A percentile compares a stretch with the other conserved stretches of the same genome.
Conservation (phyloP, 2,888 invertebrate genomes). For the Calameuta idolon region DNA sequence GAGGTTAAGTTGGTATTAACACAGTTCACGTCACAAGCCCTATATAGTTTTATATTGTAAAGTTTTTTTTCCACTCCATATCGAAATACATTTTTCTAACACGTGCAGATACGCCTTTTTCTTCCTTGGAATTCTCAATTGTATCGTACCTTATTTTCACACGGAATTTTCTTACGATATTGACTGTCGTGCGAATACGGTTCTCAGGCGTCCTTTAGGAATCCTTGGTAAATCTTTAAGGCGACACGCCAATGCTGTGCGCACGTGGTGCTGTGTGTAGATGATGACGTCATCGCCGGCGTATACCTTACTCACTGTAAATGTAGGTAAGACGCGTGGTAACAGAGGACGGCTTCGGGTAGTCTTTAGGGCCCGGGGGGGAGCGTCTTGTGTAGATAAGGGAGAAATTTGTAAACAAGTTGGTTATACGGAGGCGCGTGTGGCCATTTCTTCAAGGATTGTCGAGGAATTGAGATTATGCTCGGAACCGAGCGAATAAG, state of each 20-base stretch:
- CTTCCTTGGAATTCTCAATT: background rate
- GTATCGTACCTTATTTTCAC: background rate
- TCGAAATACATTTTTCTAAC: too few species aligned
- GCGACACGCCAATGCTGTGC: slow-evolving; percentile 22
- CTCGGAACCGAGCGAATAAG: background rate
- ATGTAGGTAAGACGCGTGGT: slow-evolving; percentile 26
- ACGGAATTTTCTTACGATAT: background rate
- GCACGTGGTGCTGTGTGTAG: slow-evolving; percentile 20
- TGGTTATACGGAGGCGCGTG: background rate
- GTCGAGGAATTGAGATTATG: background rate
- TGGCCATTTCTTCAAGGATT: background rate
- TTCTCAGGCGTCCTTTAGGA: background rate
- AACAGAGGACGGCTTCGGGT: background rate
- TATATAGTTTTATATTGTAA: background rate
- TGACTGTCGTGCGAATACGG: background rate
- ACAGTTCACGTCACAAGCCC: background rate
- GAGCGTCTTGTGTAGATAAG: background rate
- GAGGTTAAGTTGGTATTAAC: background rate
- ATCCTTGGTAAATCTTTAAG: background rate
- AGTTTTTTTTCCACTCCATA: too few species aligned
- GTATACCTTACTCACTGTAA: slow-evolving; percentile 34
- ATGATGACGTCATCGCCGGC: slow-evolving; percentile 29
- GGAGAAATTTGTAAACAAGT: background rate
- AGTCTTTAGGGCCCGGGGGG: slow-evolving; percentile 18
- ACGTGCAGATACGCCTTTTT: too few species aligned